Evolutionary conservation across 2,113 vertebrate genomes (phyloP), one percentile per base, ranked within the genome.

Genomic region (Cepphus grylle): DNA sequence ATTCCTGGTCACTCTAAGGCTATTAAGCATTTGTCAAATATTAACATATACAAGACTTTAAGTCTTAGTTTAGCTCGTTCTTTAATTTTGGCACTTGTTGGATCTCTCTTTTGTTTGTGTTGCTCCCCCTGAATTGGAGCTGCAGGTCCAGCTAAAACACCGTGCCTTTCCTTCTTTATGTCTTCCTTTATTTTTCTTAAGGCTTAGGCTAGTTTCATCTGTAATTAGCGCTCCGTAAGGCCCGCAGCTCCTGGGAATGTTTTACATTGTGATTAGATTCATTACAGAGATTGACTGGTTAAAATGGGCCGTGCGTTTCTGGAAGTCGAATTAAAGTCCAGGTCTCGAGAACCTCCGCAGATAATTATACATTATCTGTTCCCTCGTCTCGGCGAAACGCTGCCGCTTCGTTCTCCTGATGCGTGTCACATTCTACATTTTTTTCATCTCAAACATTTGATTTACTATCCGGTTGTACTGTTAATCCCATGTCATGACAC

Each of bases 401-500:
- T 94, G 98, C 98, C 97, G 91, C 97, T 99, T 98, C 98, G 92
- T 98, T 98, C 98, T 98, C 98, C 98, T 96, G 99, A 98, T 98
- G 99, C 98, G 85, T 98, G 98, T 98, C 99, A 98, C 98, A 98
- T 98, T 97, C 98, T 98, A n/a, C 98, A 97, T 98, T 98, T 98
- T 98, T 98, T 98, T 98, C 99, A 99, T 99, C 99, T 99, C 99
- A 98, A 99, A 99, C 99, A 99, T 99, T 99, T 99, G 99, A 99
- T 99, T 99, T 99, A 98, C 99, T 98, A 98, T 98, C 98, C 95
- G 94, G 99, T 98, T 99, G 98, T 99, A 99, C 99, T 98, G 98
- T 98, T 99, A 99, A 99, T 99, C 99, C 98, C 97, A 93, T 99
- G 99, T 99, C 99, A 98, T 99, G 99, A 99, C 99, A 99, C 99